phyloP scores from a whole-genome alignment of 2,797 vertebrate species.

The Muraenolepis orangiensis region DNA sequence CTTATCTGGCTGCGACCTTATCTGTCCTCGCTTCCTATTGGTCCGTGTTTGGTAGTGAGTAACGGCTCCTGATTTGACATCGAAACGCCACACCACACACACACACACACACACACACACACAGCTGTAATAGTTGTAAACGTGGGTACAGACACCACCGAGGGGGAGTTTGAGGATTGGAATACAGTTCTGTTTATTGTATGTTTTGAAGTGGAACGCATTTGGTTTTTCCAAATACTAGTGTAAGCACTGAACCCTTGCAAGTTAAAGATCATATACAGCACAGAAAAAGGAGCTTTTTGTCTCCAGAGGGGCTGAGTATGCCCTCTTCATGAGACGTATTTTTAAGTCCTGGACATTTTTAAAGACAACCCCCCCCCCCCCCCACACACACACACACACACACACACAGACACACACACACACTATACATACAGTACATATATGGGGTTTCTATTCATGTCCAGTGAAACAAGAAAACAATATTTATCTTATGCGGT shows the following conservation, averaged over 20 bases:
- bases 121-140: too few relatives aligned
- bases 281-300: neutral
- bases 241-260: neutral
- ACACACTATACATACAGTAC: neutral
- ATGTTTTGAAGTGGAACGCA: neutral
- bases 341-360: too few relatives aligned
- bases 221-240: neutral
- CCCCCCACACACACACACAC: neutral
- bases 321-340: neutral
- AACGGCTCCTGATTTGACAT: neutral
- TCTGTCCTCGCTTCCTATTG: neutral
- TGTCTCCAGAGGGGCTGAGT: neutral
- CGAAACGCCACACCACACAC: neutral
- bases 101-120: too few relatives aligned
- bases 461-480: conserved; percentile 34
- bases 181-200: neutral
- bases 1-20: neutral
- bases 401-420: neutral
- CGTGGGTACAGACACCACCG: neutral
- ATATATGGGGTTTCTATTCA: neutral
- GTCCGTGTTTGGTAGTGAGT: neutral
- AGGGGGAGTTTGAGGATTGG: neutral
- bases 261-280: neutral
- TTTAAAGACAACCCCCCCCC: too few relatives aligned
- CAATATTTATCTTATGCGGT: neutral